Percentiles rank a stretch among this genome's conserved stretches.
phyloP scores from a whole-genome alignment of 1,140 invertebrate species.

The Magallana gigas region DNA sequence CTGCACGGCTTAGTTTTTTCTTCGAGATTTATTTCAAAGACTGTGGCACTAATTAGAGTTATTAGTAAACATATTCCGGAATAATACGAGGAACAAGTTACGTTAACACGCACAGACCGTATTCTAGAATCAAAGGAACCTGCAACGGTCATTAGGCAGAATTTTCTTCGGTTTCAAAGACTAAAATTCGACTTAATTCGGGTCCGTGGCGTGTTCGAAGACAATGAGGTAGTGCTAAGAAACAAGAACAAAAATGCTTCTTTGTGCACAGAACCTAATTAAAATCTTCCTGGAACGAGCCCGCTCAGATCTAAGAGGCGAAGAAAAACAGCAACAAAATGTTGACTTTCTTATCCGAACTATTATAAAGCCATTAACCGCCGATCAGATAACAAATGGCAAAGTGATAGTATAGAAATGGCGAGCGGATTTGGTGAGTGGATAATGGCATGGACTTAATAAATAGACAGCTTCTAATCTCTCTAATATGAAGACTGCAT shows the following conservation, averaged over 20 bases:
- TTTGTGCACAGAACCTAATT: neutral
- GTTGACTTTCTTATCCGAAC: neutral
- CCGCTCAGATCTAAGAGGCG: neutral
- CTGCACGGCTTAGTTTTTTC: neutral
- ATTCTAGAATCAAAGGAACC: neutral
- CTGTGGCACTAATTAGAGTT: neutral
- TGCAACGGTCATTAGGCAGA: neutral
- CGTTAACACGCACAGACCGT: neutral
- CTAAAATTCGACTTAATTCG: neutral
- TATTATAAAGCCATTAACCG: conserved; percentile 29
- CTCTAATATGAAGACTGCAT: too few relatives aligned
- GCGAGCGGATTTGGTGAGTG: neutral
- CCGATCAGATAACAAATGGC: neutral
- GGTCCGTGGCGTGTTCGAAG: too few relatives aligned
- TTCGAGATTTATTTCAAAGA: conserved; percentile 1
- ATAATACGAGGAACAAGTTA: neutral
- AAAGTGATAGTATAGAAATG: neutral
- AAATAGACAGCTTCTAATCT: neutral
- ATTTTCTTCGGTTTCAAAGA: conserved; percentile 13
- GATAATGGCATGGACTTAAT: conserved; percentile 4
- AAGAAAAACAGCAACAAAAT: neutral
- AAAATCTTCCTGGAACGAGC: neutral
- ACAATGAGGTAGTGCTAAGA: neutral
- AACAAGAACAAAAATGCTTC: too few relatives aligned
- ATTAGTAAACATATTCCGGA: neutral